Base-by-base conservation (phyloP, 2,797 vertebrate genomes). In the Hydrolagus colliei region DNA sequence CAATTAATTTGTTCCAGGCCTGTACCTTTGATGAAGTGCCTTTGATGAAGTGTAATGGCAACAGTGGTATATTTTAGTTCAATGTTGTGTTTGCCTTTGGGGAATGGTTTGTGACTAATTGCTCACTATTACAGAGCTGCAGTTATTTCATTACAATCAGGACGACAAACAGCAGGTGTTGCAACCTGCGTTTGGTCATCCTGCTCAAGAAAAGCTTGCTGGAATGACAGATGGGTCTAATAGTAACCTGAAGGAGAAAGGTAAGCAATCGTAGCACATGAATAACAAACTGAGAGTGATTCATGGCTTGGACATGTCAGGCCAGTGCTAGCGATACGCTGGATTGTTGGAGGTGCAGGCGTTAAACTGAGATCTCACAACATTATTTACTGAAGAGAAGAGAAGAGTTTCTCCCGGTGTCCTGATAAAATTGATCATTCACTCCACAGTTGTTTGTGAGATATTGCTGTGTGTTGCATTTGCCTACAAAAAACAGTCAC, bases 91-190 rank as follows among this genome's bases (percentile, higher is more conserved):
- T 22, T 67, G 67, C 14, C 78, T 27, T 82, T 82, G 62, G 27
- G 32, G 63, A 82, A 65, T 67, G 78, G 62, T 82, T 68, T 82
- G 62, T 82, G 78, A 82, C 78, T 67, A 22, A 67, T 67, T 82
- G 67, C 61, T 67, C 67, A 82, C 78, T 82, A 63, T 82, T 82
- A 67, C 78, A 82, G 78, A 63, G 63, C 61, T 82, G 27, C 78
- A 82, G 63, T 82, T 82, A 82, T 82, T 82, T 82, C 78, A 82
- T 67, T 41, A 65, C 32, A 67, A 82, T 27, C 63, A 27, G 67
- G 32, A 82, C 35, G 78, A 82, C 22, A 82, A 63, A 67, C 78
- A 63, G 62, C 77, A 32, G 62, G 77, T 27, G 65, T 32, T 80
- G 77, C 61, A 59, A 63, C 22, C 52, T 27, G 62, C 7, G 67